Evolutionary conservation across 2,113 vertebrate species (phyloP), one percentile per base, ranked within the genome.

Genomic region (Oreocharis arfaki): DNA sequence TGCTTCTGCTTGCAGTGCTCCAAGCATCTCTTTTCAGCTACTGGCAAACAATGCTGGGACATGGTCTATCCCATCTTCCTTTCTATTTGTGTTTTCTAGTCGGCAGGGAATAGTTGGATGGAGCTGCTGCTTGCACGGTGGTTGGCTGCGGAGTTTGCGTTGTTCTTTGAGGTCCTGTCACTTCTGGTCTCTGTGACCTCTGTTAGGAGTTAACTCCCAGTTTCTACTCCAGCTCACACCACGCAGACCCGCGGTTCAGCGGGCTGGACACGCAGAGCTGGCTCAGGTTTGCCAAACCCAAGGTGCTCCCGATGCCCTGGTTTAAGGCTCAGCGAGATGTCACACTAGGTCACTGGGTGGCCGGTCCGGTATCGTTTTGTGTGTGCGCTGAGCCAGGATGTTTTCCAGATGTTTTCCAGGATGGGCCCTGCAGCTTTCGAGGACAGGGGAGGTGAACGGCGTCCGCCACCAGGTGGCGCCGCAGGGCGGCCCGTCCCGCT

Each of bases 61-160:
- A 26, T 3, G 3, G 1, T 26, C 11, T 28, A 0, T 13, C n/a
- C 44, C 24, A 0, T 0, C 0, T 52, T 41, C 22, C 46, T 69
- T 39, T 28, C 10, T 6, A 28, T 35, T 14, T 22, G 20, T 63
- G 37, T 16, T 67, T 37, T 11, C 49, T 3, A 6, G 11, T 13
- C 0, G 1, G 47, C 39, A 44, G 37, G 47, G 64, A 39, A 6
- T 1, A 12, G 32, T 1, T 23, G 17, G 32, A 17, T 11, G 50
- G 27, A 33, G 44, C 7, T 64, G 44, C 52, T 64, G 44, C 9
- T 9, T 12, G 50, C 60, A n/a, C 28, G 11, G n/a, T 18, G 21
- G 5, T 35, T 56, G 49, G 63, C 50, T 37, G 60, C 0, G 6
- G 56, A 27, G 9, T 47, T 47, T 46, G 64, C 0, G 0, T 4